Evolutionary conservation across 2,797 vertebrate genomes (phyloP), one percentile per base, ranked within the genome.

Genomic region (Xiphorhynchus erythropygius): DNA sequence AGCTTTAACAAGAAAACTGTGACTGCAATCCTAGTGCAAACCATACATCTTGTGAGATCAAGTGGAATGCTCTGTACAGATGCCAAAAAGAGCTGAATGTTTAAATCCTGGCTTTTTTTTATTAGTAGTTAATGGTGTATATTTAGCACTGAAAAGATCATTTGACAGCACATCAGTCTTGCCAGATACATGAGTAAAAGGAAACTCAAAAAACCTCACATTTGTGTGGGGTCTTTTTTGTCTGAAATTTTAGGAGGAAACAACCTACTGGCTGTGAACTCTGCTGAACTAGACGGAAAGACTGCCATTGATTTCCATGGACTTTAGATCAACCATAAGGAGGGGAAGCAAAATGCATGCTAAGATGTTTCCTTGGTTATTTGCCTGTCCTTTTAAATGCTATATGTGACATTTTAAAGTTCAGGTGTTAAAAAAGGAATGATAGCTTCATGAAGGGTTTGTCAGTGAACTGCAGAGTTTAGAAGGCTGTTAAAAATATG

Each of bases 401-500:
- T 97, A 50, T 92, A 97, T 94, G 96, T 94, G 96, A 94, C 96
- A 96, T 96, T 96, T 97, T 96, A 96, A 97, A 96, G 96, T 96
- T 97, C 96, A 97, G 96, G 96, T 95, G 95, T 96, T 97, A 97
- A 96, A 96, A 96, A 95, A 93, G 94, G 92, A 96, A 95, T 96
- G 93, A 97, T 96, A 95, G 96, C 91, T 95, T 97, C 91, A 94
- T 94, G 94, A 97, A 94, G 94, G 84, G 92, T 96, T 96, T 97
- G 96, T 97, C 97, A 97, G 95, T 97, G 96, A 96, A 97, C 96
- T 95, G 95, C 96, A 96, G 96, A 97, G 95, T 97, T 97, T 97
- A 97, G 97, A 97, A 97, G 95, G 95, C 95, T 97, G 97, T 97
- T 97, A 97, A 94, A 96, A 96, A 97, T 97, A 97, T 97, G 97